These are phyloP conservation scores for Amphimallon solstitiale DNA, from an alignment of 2,888 invertebrate species.

Conservation along the genomic window DNA sequence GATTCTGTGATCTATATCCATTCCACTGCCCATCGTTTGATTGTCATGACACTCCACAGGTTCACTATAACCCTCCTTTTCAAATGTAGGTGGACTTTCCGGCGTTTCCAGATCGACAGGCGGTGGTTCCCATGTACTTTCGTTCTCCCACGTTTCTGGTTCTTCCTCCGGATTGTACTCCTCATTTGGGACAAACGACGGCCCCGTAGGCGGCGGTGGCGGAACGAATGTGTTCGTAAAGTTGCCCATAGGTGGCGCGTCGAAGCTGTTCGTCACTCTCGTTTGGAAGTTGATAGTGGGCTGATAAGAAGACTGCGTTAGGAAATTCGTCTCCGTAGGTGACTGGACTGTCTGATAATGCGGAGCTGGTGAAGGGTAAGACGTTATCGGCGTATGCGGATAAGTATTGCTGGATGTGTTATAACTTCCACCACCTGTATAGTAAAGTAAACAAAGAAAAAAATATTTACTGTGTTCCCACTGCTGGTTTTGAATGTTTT, in stretches of 20 bases:
- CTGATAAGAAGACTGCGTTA: conserved; percentile 9
- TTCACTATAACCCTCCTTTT: conserved; percentile 69
- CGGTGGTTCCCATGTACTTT: conserved; percentile 58
- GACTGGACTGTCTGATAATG: conserved; percentile 23
- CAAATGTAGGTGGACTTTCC: conserved; percentile 74
- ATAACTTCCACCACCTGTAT: conserved; percentile 35
- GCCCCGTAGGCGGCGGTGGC: conserved; percentile 33
- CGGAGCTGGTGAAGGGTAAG: conserved; percentile 27
- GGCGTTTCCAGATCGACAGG: conserved; percentile 66
- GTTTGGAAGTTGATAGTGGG: conserved; percentile 3
- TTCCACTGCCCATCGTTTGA: conserved; percentile 49
- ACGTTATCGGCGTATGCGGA: conserved; percentile 25
- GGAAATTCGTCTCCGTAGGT: conserved; percentile 20
- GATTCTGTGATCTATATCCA: conserved; percentile 72
- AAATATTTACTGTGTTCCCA: neutral
- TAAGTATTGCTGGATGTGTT: conserved; percentile 26
- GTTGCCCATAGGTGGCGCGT: conserved; percentile 21
- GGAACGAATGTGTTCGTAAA: conserved; percentile 25
- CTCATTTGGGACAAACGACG: conserved; percentile 49
- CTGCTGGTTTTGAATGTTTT: neutral
- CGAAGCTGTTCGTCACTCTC: conserved; percentile 26
- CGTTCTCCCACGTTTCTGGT: conserved; percentile 63
- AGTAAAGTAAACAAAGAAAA: neutral
- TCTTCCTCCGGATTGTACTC: conserved; percentile 64
- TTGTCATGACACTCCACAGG: conserved; percentile 73